Evolutionary conservation across 64 coral and sea anemone genomes (phyloP).

Genomic region (Stichodactyla helianthus): DNA sequence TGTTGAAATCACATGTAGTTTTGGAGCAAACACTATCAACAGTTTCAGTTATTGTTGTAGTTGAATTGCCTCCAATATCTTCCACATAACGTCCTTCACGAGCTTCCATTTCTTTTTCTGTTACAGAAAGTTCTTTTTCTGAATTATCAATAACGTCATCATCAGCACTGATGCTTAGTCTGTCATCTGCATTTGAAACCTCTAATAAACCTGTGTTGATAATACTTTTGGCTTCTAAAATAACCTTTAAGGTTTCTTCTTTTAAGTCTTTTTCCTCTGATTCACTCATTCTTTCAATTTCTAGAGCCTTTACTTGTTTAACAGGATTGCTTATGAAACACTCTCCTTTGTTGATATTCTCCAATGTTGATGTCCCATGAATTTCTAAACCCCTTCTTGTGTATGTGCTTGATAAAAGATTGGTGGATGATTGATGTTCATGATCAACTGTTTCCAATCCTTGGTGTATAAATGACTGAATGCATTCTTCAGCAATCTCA

Average conservation of each 20-base stretch:
- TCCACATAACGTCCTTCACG: neutral
- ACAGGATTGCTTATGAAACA: neutral
- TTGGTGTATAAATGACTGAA: slow-evolving; percentile 19
- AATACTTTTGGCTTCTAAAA: neutral
- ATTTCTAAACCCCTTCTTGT: neutral
- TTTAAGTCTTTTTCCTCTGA: neutral
- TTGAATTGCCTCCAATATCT: neutral
- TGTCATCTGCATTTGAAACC: neutral
- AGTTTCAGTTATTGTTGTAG: neutral
- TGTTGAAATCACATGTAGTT: neutral
- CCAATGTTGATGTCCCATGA: neutral
- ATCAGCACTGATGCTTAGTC: slow-evolving; percentile 11
- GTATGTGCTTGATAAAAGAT: neutral
- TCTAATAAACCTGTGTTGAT: neutral
- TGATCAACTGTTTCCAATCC: neutral
- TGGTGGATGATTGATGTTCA: neutral
- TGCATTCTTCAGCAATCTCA: slow-evolving; percentile 1
- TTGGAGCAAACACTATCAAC: neutral
- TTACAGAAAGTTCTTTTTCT: neutral
- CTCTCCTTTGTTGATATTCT: neutral
- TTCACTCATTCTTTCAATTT: neutral
- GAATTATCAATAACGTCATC: neutral
- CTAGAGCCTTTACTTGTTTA: neutral
- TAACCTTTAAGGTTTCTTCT: neutral
- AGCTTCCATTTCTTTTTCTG: neutral